phyloP scores from a whole-genome alignment of 1,140 invertebrate species.

The Dufourea novaeangliae region DNA sequence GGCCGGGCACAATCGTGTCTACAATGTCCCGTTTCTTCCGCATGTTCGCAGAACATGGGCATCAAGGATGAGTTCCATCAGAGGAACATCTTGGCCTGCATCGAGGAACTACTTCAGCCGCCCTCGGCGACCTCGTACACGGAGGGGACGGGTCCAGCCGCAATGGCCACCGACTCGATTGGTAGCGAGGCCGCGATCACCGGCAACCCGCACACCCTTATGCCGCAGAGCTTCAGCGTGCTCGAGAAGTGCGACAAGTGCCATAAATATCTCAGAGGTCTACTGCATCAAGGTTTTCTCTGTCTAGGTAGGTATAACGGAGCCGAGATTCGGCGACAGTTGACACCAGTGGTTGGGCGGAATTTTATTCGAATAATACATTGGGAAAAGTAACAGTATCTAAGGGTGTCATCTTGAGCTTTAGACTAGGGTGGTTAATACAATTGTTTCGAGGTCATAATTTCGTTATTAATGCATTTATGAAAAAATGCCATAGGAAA shows the following conservation, averaged over 20 bases:
- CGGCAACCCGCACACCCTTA: constrained; percentile 80
- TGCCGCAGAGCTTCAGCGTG: constrained; percentile 86
- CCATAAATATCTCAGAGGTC: constrained; percentile 87
- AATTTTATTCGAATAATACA: too few relatives aligned
- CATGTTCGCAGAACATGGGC: constrained; percentile 85
- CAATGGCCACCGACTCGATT: constrained; percentile 39
- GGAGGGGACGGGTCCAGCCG: constrained; percentile 22
- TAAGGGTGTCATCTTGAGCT: too few relatives aligned
- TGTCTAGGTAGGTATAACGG: constrained; percentile 88
- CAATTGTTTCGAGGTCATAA: too few relatives aligned
- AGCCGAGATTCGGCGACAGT: too few relatives aligned
- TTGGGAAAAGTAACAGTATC: too few relatives aligned
- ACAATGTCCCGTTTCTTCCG: neutral
- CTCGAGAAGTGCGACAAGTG: constrained; percentile 89
- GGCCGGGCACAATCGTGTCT: too few relatives aligned
- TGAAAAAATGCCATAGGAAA: too few relatives aligned
- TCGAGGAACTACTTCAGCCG: constrained; percentile 86
- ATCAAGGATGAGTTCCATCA: constrained; percentile 91
- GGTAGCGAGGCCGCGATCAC: constrained; percentile 55
- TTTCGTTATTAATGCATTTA: too few relatives aligned
- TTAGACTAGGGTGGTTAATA: too few relatives aligned
- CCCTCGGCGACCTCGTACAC: constrained; percentile 66
- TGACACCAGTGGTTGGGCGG: too few relatives aligned
- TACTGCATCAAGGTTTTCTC: constrained; percentile 88
- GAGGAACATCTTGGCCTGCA: constrained; percentile 86